A percentile compares a stretch with the other conserved stretches of the same genome.
These are phyloP conservation scores for Emydocephalus ijimae DNA, from an alignment of 2,113 vertebrate genomes.

Conservation along the genomic window DNA sequence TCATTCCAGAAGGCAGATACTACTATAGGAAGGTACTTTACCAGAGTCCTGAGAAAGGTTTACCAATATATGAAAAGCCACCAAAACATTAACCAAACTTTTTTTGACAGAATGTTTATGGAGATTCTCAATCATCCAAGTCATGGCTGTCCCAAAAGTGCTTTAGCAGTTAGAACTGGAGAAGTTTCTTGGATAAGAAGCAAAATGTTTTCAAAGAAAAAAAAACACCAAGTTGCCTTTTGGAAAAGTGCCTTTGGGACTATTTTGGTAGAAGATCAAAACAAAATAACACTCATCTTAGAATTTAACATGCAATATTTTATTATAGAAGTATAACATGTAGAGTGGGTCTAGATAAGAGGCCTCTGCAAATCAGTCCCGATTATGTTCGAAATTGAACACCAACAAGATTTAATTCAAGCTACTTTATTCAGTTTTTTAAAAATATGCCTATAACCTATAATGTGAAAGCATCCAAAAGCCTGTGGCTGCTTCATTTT, in stretches of 20 bases:
- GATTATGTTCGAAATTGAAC: not conserved
- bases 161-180: not conserved
- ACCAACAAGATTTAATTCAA: not conserved
- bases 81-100: conserved; percentile 49
- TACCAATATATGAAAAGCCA: conserved; percentile 56
- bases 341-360: conserved; percentile 9
- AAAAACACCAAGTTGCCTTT: not conserved
- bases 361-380: not conserved
- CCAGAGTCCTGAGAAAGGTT: conserved; percentile 37
- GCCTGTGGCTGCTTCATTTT: not conserved
- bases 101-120: conserved; percentile 15
- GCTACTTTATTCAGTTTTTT: not conserved
- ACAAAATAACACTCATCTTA: conserved; percentile 31
- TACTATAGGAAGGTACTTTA: not conserved
- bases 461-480: not conserved
- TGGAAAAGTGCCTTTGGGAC: not conserved
- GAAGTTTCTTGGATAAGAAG: not conserved
- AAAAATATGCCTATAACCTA: not conserved
- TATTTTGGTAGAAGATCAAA: conserved; percentile 50
- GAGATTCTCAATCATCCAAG: too few relatives aligned
- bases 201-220: not conserved
- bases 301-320: conserved; percentile 54
- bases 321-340: conserved; percentile 44
- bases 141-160: not conserved
- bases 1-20: not conserved